These are phyloP conservation scores for Saturnia pavonia DNA, from an alignment of 2,888 invertebrate genomes.

Conservation along the genomic window DNA sequence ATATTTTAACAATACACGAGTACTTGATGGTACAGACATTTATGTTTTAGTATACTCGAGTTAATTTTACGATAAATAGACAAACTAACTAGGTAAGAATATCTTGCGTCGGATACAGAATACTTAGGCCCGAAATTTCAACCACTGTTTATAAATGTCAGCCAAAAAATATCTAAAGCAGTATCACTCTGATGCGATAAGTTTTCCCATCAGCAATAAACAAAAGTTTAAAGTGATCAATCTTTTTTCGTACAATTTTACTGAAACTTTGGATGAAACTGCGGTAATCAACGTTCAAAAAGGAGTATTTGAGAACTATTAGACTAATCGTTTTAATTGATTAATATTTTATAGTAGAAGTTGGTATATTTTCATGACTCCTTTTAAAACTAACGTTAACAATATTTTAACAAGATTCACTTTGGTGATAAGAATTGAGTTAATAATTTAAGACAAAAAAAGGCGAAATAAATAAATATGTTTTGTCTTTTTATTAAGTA, in stretches of 20 bases:
- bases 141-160: constrained; percentile 29
- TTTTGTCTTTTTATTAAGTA: constrained; percentile 53
- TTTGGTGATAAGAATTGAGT: constrained; percentile 14
- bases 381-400: neutral
- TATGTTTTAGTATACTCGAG: constrained; percentile 8
- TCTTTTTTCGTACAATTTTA: neutral
- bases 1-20: constrained; percentile 71
- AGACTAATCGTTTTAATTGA: too few species aligned
- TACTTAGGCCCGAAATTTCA: constrained; percentile 28
- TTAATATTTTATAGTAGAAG: too few species aligned
- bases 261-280: constrained; percentile 8
- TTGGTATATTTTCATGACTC: neutral
- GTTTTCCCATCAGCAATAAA: neutral
- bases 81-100: constrained; percentile 33
- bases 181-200: neutral
- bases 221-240: neutral
- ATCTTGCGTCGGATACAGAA: constrained; percentile 25
- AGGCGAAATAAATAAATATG: constrained; percentile 51
- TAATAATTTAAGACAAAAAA: constrained; percentile 29
- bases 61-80: constrained; percentile 8
- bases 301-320: constrained; percentile 8
- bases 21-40: constrained; percentile 44
- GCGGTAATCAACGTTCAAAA: neutral
- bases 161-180: constrained; percentile 7
- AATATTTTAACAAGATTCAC: neutral